Percentiles rank a stretch among this genome's conserved stretches.
Conservation (phyloP, 53 echinoderm and acorn worm genomes). For the Zoroaster sp. region DNA sequence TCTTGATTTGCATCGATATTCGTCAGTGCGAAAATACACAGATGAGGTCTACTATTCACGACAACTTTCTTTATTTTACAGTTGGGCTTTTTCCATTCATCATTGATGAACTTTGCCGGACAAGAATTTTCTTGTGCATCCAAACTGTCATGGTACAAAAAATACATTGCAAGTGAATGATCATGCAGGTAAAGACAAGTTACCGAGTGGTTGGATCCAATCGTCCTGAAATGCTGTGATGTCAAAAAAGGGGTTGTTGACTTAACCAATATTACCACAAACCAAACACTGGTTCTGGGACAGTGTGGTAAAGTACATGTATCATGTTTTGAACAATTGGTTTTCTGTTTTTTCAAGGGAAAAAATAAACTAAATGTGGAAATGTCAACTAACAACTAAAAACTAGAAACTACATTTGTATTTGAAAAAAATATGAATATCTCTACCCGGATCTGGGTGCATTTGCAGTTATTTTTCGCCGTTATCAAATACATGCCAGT, state of each 20-base stretch:
- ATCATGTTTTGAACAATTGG: neutral
- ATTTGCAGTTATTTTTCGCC: no score
- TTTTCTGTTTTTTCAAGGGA: no score
- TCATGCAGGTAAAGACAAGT: slow-evolving; percentile 10
- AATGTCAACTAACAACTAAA: no score
- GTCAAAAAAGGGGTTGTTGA: no score
- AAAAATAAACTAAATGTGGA: no score
- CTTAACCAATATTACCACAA: no score
- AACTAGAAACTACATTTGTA: no score
- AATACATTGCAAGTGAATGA: neutral
- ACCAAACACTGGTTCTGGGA: neutral
- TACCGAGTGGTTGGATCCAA: neutral
- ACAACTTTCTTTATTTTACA: slow-evolving; percentile 51
- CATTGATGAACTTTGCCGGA: slow-evolving; percentile 56
- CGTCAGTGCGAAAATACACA: slow-evolving; percentile 47
- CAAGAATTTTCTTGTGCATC: slow-evolving; percentile 30
- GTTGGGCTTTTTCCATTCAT: slow-evolving; percentile 53
- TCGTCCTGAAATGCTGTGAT: neutral
- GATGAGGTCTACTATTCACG: slow-evolving; percentile 14
- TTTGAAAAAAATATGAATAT: no score
- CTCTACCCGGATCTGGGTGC: neutral
- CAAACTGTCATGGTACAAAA: neutral
- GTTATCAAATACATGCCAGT: neutral
- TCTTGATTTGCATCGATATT: slow-evolving; percentile 33
- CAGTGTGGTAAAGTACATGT: no score